Conservation (phyloP, 2,113 vertebrate genomes). For the Nestor notabilis region DNA sequence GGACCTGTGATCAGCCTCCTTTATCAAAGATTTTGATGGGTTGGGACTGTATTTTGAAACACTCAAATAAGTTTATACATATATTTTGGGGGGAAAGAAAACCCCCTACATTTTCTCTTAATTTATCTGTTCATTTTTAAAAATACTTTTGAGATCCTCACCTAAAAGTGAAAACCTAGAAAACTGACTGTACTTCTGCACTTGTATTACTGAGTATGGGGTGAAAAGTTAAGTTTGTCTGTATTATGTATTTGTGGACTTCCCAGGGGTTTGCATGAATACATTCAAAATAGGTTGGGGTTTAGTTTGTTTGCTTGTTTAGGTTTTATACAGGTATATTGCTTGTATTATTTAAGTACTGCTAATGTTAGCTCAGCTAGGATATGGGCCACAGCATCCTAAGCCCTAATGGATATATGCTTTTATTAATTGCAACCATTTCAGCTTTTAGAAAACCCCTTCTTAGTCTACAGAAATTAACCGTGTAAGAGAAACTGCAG, state of each 20-base stretch:
- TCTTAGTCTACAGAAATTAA: not conserved
- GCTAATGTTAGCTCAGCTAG: not conserved
- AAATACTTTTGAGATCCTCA: not conserved
- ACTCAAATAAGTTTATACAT: not conserved
- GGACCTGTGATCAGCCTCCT: not conserved
- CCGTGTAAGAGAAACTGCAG: not conserved
- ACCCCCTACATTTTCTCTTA: not conserved
- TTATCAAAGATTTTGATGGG: not conserved
- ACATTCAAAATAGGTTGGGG: not conserved
- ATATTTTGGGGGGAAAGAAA: accelerated
- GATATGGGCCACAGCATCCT: not conserved
- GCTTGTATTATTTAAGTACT: not conserved
- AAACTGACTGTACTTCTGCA: not conserved
- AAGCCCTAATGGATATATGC: not conserved
- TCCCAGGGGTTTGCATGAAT: not conserved
- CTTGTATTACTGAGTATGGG: not conserved
- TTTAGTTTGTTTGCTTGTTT: not conserved
- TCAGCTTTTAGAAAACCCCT: not conserved
- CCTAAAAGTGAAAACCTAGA: not conserved
- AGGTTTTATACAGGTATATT: not conserved
- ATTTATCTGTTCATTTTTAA: not conserved
- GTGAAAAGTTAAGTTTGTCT: not conserved
- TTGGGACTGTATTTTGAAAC: not conserved
- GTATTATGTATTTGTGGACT: not conserved
- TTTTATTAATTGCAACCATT: not conserved